Conservation (phyloP, 2,113 vertebrate species). For the Chlorodrepanis virens region DNA sequence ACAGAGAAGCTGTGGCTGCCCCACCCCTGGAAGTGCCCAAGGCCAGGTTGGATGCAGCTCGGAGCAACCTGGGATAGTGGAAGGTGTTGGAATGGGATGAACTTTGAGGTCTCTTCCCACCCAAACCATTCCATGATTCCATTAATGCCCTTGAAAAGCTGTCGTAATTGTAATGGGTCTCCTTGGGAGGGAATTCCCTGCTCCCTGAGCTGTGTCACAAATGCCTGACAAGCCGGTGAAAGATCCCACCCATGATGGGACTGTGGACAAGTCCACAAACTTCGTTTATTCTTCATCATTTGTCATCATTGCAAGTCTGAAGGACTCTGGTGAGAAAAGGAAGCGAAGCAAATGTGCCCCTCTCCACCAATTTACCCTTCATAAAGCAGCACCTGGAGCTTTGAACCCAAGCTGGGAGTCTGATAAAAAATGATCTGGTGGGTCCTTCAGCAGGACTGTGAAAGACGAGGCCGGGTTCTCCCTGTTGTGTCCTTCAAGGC, state of each 20-base stretch:
- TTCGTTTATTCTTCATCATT: neutral
- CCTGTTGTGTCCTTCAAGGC: neutral
- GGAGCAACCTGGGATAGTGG: neutral
- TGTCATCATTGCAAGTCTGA: fast-evolving
- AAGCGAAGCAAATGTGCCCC: neutral
- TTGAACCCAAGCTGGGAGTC: neutral
- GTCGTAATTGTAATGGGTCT: neutral
- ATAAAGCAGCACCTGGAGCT: neutral
- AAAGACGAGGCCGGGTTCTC: neutral
- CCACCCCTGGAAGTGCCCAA: neutral
- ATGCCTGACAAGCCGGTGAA: neutral
- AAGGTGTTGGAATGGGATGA: neutral
- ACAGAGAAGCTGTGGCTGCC: neutral
- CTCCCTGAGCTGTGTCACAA: neutral
- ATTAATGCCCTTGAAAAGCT: neutral
- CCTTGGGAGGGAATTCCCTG: neutral
- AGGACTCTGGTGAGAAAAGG: neutral
- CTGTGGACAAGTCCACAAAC: neutral
- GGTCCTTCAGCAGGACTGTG: neutral
- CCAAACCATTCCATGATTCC: neutral
- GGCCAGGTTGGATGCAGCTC: neutral
- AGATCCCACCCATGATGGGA: fast-evolving
- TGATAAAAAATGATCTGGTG: neutral
- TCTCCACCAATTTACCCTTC: neutral
- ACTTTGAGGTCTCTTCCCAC: neutral